phyloP scores from a whole-genome alignment of 2,113 vertebrate species.

The human (Homo sapiens) region GRCh38 chr7:49781001-49781500 shows the following conservation, averaged over 20 bases:
- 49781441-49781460: neutral
- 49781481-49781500: neutral
- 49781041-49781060: neutral
- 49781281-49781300: neutral
- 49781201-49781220: neutral
- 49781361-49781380: fast-evolving
- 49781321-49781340: too few relatives aligned
- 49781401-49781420: neutral
- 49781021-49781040: neutral
- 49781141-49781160: fast-evolving
- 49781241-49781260: neutral
- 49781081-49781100: neutral
- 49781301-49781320: neutral
- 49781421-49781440: neutral
- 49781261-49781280: neutral
- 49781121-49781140: neutral
- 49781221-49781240: neutral
- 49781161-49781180: neutral
- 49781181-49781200: neutral
- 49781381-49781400: neutral
- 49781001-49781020: neutral
- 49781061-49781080: neutral
- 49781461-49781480: neutral
- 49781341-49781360: fast-evolving
- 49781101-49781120: fast-evolving